Base-by-base conservation (phyloP, 2,113 vertebrate genomes). In the Ailurus styani region DNA sequence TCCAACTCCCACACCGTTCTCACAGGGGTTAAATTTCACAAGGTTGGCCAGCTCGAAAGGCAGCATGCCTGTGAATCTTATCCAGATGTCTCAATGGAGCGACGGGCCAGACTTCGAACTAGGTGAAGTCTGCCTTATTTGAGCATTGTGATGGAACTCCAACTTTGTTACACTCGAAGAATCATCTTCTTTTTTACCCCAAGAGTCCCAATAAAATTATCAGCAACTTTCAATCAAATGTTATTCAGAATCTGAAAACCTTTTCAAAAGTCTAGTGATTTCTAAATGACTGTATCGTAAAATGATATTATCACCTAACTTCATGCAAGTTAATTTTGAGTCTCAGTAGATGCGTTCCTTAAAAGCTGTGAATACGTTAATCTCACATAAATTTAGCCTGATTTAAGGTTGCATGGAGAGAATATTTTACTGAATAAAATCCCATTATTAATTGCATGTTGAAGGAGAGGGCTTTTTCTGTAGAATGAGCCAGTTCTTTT, bases 21-120 rank as follows among this genome's bases (percentile, higher is more conserved):
- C 96, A 97, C 95, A 91, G 78, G 78, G 82, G 96, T 97, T 98
- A 93, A 91, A 83, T 97, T 97, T 97, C 97, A 93, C 64, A 79
- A 62, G 90, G 60, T 86, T 73, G 64, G 90, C 88, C 88, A 87
- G 57, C 73, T 85, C 8, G 3, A 93, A 83, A 66, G 89, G 64
- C 77, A 82, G 93, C 29, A 2, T 18, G 81, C 84, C 45, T 40
- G n/a, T 23, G 37, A 86, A 52, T 82, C 87, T 88, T 72, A 79
- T 21, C 96, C 95, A 95, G 52, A 95, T 92, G 91, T 94, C 84
- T 97, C 75, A 31, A 0, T 42, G 95, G 88, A 88, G 88, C 60
- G 3, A 0, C 21, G 29, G 34, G 70, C 20, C 66, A 70, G 34
- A 37, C 66, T 37, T 42, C 68, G 75, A 64, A 64, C 1, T 10